These are phyloP conservation scores for Nesometra sesokonis DNA, from an alignment of 35 echinoderm and acorn worm genomes.

Conservation along the genomic window DNA sequence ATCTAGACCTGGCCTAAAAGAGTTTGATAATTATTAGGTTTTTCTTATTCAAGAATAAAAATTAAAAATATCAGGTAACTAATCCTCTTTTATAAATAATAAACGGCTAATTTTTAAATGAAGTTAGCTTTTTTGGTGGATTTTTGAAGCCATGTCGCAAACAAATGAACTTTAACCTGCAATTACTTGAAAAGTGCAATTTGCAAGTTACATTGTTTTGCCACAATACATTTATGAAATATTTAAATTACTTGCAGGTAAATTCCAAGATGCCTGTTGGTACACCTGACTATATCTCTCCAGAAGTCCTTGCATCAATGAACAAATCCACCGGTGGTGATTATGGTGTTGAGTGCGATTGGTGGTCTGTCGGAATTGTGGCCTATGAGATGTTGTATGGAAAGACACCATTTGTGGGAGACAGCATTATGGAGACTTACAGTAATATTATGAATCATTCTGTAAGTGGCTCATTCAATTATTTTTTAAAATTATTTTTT, in stretches of 20 bases:
- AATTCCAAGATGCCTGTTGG: conserved; percentile 64
- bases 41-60: no score
- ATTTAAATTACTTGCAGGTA: conserved; percentile 11
- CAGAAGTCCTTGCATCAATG: conserved; percentile 52
- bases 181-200: no score
- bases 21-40: no score
- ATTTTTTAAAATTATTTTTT: neutral
- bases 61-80: no score
- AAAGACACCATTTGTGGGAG: conserved; percentile 57
- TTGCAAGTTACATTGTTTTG: no score
- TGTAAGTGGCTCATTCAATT: conserved; percentile 9
- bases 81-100: no score
- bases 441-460: conserved; percentile 71
- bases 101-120: no score
- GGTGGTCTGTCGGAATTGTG: conserved; percentile 74
- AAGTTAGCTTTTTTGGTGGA: no score
- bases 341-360: conserved; percentile 61
- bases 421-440: conserved; percentile 58
- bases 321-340: conserved; percentile 18
- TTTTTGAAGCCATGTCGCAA: no score
- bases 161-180: no score
- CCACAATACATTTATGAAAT: no score
- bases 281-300: conserved; percentile 62
- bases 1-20: no score
- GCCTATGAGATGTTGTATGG: conserved; percentile 59